Base-by-base conservation (phyloP, 2,113 vertebrate genomes). In the Geococcyx californianus region DNA sequence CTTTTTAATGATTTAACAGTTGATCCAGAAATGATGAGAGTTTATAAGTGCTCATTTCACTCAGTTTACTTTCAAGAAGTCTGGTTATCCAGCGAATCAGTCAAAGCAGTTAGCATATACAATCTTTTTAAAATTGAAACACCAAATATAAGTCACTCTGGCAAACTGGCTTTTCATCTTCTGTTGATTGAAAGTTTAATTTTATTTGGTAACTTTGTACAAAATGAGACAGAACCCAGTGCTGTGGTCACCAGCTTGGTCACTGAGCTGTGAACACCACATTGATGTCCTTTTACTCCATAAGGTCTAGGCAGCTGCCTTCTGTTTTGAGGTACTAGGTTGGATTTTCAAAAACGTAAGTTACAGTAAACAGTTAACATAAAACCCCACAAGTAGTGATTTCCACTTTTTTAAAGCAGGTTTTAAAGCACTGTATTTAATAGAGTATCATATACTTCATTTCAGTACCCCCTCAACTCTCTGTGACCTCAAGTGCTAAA, bases 381-480 rank as follows among this genome's bases (percentile, higher is more conserved):
- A 69, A 94, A 90, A 97, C 73, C 52, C 86, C 97, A 68, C 55
- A 96, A 94, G 64, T 75, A 97, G 56, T 44, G 29, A 62, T 90
- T 96, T 96, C 40, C 40, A 42, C 13, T 42, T 42, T 74, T 87
- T 93, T 15, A 38, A 96, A 95, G 87, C 89, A 77, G 59, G 45
- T 93, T 96, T 96, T 93, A 96, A 92, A 94, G 60, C 52, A 73
- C 24, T 62, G 26, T 84, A 64, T 95, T 95, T 95, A 96, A 89
- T 94, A 94, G 66, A 89, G 44, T 97, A 90, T 93, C 86, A 83
- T 90, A 83, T 86, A 92, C 96, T 96, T 96, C 58, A 25, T 95
- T 93, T 93, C 91, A 84, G 45, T 91, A 11, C 44, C 38, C 38
- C 52, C 84, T 97, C 93, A 93, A 86, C 69, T 97, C 52, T 89